Evolutionary conservation across 1,140 invertebrate genomes (phyloP).

Genomic region (Bradynema listronoti): DNA sequence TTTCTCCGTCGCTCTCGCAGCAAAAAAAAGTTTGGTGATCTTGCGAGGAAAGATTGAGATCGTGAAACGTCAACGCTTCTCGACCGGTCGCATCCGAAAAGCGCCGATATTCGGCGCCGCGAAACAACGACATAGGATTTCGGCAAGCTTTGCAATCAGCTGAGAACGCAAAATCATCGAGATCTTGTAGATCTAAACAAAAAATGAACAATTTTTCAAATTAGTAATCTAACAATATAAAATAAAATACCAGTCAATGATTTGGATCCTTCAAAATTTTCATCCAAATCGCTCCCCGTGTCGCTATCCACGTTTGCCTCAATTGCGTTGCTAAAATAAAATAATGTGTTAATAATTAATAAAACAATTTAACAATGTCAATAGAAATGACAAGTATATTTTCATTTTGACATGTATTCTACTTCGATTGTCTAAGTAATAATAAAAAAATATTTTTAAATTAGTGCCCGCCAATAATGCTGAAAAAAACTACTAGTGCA

Average conservation of each 20-base stretch:
- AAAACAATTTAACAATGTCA: background rate
- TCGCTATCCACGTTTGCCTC: slow-evolving; percentile 52
- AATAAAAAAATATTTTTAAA: background rate
- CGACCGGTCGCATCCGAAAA: slow-evolving; percentile 79
- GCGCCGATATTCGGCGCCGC: slow-evolving; percentile 88
- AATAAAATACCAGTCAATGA: slow-evolving; percentile 24
- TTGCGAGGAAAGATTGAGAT: slow-evolving; percentile 97
- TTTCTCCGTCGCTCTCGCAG: slow-evolving; percentile 79
- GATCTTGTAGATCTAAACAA: slow-evolving; percentile 28
- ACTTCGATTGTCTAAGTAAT: background rate
- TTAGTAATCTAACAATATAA: slow-evolving; percentile 1
- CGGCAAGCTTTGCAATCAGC: slow-evolving; percentile 91
- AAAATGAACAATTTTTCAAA: slow-evolving; percentile 8
- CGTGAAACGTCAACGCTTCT: slow-evolving; percentile 93
- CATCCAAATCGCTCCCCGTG: slow-evolving; percentile 49
- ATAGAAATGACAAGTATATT: background rate
- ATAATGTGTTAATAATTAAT: background rate
- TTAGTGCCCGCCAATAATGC: background rate
- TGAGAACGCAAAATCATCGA: slow-evolving; percentile 22
- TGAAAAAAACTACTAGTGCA: too few species aligned
- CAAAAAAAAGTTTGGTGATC: slow-evolving; percentile 98
- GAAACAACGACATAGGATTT: slow-evolving; percentile 87
- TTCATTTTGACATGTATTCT: background rate
- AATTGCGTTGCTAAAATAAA: slow-evolving; percentile 48
- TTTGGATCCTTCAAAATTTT: slow-evolving; percentile 45